phyloP scores from a whole-genome alignment of 2,113 vertebrate genomes.

The Pyxicephalus adspersus region DNA sequence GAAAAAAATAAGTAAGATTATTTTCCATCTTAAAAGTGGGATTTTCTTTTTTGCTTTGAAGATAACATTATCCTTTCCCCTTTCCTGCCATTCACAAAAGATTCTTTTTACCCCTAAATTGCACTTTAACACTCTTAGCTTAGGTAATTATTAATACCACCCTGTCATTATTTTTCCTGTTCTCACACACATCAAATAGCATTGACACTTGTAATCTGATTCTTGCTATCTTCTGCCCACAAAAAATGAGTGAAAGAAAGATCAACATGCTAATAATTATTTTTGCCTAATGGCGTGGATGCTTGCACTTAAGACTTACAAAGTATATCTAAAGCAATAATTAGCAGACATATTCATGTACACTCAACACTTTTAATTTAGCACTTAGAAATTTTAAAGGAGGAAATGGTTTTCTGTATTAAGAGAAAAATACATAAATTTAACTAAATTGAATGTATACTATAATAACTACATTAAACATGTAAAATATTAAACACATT shows the following conservation, averaged over 20 bases:
- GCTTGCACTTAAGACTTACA: neutral
- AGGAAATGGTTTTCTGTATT: no score
- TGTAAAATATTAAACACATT: no score
- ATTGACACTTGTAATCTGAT: slow-evolving; percentile 39
- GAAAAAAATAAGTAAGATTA: neutral
- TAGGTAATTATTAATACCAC: slow-evolving; percentile 59
- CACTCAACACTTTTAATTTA: no score
- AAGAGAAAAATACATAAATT: no score
- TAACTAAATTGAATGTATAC: no score
- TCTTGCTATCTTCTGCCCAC: neutral
- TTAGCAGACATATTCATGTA: neutral
- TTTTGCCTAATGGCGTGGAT: neutral
- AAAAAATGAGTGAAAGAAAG: neutral
- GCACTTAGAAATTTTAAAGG: no score
- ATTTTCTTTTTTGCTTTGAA: slow-evolving; percentile 59
- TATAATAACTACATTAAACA: no score
- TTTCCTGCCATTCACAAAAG: slow-evolving; percentile 54
- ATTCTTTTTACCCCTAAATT: slow-evolving; percentile 53
- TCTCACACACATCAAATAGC: slow-evolving; percentile 60
- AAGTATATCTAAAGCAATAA: neutral
- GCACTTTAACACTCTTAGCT: slow-evolving; percentile 48
- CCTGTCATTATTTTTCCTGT: slow-evolving; percentile 58
- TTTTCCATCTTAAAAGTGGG: neutral
- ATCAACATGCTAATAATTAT: neutral
- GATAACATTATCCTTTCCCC: slow-evolving; percentile 59